A percentile compares a stretch with the other conserved stretches of the same genome.
Evolutionary conservation across 2,113 vertebrate genomes (phyloP).

Genomic region (Crocuta crocuta): DNA sequence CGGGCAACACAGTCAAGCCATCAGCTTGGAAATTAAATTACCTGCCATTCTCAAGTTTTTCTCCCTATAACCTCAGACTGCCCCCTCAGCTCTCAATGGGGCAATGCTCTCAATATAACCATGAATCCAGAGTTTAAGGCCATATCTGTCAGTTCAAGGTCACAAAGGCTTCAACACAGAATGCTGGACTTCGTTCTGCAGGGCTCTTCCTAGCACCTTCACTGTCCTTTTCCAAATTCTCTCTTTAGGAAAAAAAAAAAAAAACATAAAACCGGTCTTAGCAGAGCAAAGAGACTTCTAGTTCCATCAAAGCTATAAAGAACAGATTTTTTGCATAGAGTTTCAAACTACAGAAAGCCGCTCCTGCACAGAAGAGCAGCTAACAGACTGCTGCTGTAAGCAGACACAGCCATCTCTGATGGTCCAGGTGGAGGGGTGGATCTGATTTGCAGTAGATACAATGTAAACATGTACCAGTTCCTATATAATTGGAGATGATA

Average conservation of each 20-base stretch:
- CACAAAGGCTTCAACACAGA: not conserved
- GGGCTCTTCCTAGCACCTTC: not conserved
- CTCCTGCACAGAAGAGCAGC: not conserved
- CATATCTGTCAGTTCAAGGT: slow-evolving; percentile 7
- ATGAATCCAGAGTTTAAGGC: not conserved
- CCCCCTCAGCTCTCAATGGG: not conserved
- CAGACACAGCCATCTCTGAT: not conserved
- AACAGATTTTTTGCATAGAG: not conserved
- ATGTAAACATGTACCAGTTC: not conserved
- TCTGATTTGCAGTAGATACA: not conserved
- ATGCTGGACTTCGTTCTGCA: not conserved
- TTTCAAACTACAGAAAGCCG: not conserved
- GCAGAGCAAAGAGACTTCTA: not conserved
- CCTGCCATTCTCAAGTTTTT: slow-evolving; percentile 42
- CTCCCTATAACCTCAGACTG: not conserved
- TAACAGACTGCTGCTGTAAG: not conserved
- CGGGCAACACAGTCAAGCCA: not conserved
- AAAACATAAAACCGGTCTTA: not conserved
- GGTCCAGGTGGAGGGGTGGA: slow-evolving; percentile 23
- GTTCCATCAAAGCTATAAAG: not conserved
- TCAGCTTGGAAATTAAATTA: slow-evolving; percentile 50
- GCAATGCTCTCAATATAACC: not conserved
- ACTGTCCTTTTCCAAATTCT: not conserved
- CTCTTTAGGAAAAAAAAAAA: not conserved
- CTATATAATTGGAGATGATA: not conserved